phyloP scores from a whole-genome alignment of 2,113 vertebrate species.

The Calyptommatus sinebrachiatus region DNA sequence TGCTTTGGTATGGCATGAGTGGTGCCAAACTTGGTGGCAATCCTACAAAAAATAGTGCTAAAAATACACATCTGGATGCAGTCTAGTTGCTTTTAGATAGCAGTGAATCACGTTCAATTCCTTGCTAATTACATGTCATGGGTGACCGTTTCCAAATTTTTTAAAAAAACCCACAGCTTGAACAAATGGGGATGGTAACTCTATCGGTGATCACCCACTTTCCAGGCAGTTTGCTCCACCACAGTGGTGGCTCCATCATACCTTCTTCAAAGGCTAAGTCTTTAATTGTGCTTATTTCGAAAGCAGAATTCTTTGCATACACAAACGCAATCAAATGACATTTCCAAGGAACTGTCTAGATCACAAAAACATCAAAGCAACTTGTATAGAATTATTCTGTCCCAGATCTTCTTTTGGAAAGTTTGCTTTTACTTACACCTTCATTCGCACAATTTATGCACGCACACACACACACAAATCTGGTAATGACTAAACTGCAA shows the following conservation, averaged over 20 bases:
- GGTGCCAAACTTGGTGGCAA: no score
- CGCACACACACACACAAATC: background rate
- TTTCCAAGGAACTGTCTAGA: background rate
- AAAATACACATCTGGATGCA: no score
- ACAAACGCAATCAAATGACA: background rate
- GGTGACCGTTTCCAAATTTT: no score
- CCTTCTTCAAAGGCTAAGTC: background rate
- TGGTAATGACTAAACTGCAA: background rate
- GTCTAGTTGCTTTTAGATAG: no score
- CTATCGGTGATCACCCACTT: no score
- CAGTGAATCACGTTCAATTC: no score
- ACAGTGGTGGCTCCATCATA: background rate
- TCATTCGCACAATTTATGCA: background rate
- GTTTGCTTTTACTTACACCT: background rate
- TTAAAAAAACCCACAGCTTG: no score
- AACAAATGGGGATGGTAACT: no score
- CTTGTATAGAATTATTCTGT: background rate
- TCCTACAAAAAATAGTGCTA: no score
- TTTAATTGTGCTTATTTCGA: background rate
- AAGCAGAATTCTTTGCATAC: background rate
- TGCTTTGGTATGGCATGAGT: no score
- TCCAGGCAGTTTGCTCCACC: no score
- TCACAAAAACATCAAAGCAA: background rate
- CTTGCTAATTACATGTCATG: no score
- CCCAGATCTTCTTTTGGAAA: background rate